Base-by-base conservation (phyloP, 2,888 invertebrate species). In the Pseudococcus viburni region DNA sequence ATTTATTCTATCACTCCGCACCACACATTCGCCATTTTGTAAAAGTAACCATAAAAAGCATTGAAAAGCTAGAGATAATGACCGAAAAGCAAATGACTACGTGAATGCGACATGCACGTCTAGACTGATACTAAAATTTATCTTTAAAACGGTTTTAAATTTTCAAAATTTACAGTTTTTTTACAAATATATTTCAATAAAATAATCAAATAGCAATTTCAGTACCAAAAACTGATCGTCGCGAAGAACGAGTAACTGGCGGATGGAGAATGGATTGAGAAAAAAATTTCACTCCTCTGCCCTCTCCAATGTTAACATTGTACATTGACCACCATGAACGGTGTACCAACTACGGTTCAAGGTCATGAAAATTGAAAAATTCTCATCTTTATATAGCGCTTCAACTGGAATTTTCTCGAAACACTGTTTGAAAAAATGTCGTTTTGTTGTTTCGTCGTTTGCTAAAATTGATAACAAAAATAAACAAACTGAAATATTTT, bases 1-100 rank as follows among this genome's bases (percentile, higher is more conserved):
- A 80, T 51, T 83, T 33, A 87, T 77, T 87, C 42, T 33, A 26
- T 39, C 17, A 33, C 46, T 48, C 77, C 77, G 22, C 11, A 87
- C 77, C 87, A 87, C 55, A 77, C 87, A 87, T 87, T 87, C 87
- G 87, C 87, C 87, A 87, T 87, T 87, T 87, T 87, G 87, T 87
- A 77, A 87, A 46, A 87, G 77, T 73, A 77, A 77, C 46, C 80
- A 86, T 59, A 68, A 86, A 86, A 68, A 64, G 68, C 68, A 46
- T 73, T 86, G 8, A 86, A 86, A 64, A 68, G 46, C 33, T 59
- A 42, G 64, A 86, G 42, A 86, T 46, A 86, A 86, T 68, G 86
- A 83, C 80, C 80, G 80, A 83, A 83, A 83, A 46, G 19, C n/a
- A 33, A 46, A 46, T 46, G 80, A 83, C 80, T 46, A 22, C 17